Evolutionary conservation across 1,140 invertebrate genomes (phyloP).

Genomic region (Ptiloglossa arizonensis): DNA sequence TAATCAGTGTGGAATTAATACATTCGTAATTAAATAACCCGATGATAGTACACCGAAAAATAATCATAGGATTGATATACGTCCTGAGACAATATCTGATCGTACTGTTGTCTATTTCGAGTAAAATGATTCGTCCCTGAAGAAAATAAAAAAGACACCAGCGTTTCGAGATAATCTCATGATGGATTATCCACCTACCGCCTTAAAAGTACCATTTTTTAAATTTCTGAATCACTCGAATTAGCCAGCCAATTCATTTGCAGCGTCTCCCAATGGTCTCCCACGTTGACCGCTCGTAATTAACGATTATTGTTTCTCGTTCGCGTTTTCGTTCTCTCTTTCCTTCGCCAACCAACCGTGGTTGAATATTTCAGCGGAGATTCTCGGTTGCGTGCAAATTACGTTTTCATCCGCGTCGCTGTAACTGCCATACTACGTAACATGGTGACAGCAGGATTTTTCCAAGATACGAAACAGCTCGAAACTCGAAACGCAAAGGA

Average conservation of each 20-base stretch:
- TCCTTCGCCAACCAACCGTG: not conserved
- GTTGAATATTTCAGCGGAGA: constrained; percentile 17
- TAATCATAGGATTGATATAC: no score
- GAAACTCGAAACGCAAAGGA: not conserved
- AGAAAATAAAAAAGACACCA: no score
- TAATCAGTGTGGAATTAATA: no score
- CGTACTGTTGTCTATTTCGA: no score
- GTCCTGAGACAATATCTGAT: no score
- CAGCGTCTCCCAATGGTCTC: not conserved
- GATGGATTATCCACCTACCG: no score
- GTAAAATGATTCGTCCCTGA: no score
- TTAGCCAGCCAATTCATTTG: no score
- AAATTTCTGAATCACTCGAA: not conserved
- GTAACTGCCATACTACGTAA: not conserved
- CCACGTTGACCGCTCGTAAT: not conserved
- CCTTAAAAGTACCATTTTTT: not conserved
- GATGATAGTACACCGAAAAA: no score
- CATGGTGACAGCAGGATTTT: not conserved
- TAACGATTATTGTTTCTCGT: constrained; percentile 19
- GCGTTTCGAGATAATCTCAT: no score
- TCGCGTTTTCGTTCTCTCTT: constrained; percentile 9
- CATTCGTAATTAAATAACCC: no score
- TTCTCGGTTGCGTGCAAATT: constrained; percentile 9
- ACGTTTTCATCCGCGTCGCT: not conserved
- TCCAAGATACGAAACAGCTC: not conserved